Base-by-base conservation (phyloP, 2,888 invertebrate species). In the Cancer borealis region DNA sequence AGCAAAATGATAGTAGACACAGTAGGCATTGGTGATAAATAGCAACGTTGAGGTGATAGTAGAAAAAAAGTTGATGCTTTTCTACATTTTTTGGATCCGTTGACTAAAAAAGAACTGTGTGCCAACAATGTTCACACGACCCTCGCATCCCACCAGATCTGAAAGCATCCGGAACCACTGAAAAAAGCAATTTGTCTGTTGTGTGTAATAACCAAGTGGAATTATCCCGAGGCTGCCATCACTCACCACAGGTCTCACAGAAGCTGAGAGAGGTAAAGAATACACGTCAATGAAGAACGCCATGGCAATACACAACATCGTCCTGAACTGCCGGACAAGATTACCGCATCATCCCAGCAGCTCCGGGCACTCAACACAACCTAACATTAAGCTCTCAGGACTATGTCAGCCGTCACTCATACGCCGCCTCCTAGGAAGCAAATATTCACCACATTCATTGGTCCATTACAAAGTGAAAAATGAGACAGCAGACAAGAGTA, bases 351-450 rank as follows among this genome's bases (percentile, higher is more conserved):
- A 73, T 39, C 39, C 39, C 12, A 14, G 39, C 84, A 6, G 84
- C 84, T 39, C 30, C 12, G 84, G 10, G 30, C 30, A 12, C 84
- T 84, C 84, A 30, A 14, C 39, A 84, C 84, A 84, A 26, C 84
- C 84, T 84, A 39, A 30, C 30, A 84, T 84, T 84, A 84, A 30
- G 84, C 84, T 84, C 84, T 84, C 84, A 14, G 84, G 30, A 39
- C 84, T 84, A 39, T 84, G 84, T 84, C 84, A 84, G 84, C 84
- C 30, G 84, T 84, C 84, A 84, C 84, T 84, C 84, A 84, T 39
- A 30, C 84, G 17, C 84, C n/a, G 39, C 84, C 30, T 30, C 84
- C 84, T 14, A 84, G 84, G 84, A 84, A 39, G 84, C 84, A 84
- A 84, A 84, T 39, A 39, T 39, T 84, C 84, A 39, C 39, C 39